Conservation (phyloP, 2,888 invertebrate species). For the Lucinisca nassula region DNA sequence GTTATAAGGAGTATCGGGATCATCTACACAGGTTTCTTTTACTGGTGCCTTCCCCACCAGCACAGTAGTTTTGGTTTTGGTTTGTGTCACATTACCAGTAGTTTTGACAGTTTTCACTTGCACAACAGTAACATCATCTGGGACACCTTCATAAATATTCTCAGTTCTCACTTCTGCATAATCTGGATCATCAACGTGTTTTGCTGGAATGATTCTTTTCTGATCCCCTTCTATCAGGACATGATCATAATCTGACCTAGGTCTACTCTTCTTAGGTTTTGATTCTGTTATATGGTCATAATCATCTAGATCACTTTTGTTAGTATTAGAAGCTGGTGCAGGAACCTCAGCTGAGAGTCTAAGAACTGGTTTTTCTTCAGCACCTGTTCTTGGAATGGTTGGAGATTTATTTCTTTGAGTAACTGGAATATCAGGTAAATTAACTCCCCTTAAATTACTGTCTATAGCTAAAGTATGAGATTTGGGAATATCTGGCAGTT, state of each 20-base stretch:
- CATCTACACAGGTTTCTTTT: slow-evolving; percentile 45
- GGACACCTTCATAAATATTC: slow-evolving; percentile 66
- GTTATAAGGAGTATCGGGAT: slow-evolving; percentile 52
- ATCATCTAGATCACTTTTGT: slow-evolving; percentile 52
- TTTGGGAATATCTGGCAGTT: slow-evolving; percentile 56
- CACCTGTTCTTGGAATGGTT: neutral
- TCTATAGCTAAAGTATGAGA: neutral
- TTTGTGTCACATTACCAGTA: neutral
- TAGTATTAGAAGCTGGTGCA: neutral
- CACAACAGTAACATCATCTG: slow-evolving; percentile 54
- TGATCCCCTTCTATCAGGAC: slow-evolving; percentile 66
- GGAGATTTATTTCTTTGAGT: neutral
- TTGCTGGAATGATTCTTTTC: slow-evolving; percentile 54
- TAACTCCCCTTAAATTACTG: neutral
- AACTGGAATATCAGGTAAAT: neutral
- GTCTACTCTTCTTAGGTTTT: slow-evolving; percentile 42
- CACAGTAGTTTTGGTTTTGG: slow-evolving; percentile 9
- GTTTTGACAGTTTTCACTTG: slow-evolving; percentile 18
- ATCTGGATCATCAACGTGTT: slow-evolving; percentile 63
- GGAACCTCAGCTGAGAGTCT: neutral
- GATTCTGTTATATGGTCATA: slow-evolving; percentile 78
- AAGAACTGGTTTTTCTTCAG: neutral
- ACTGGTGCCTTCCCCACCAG: neutral
- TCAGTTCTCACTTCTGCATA: slow-evolving; percentile 73
- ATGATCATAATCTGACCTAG: slow-evolving; percentile 76